Conservation (phyloP, 2,113 vertebrate genomes). For the Cichladusa arquata region DNA sequence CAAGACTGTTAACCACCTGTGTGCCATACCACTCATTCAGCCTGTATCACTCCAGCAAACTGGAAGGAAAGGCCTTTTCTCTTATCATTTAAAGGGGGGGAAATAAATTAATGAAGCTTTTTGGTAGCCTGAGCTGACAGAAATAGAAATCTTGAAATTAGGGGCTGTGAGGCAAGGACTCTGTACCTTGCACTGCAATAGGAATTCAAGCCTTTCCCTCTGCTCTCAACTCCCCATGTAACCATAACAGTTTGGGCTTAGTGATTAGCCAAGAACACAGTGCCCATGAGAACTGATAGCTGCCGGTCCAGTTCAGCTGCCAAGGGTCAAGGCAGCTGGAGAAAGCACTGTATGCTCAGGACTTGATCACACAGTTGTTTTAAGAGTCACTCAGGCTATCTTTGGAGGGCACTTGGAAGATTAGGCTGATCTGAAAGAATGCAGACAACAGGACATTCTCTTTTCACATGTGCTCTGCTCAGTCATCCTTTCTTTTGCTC, state of each 20-base stretch:
- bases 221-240: neutral
- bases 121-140: neutral
- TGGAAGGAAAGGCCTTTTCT: neutral
- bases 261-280: neutral
- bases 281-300: neutral
- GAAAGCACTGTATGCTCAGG: neutral
- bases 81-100: neutral
- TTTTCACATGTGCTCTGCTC: neutral
- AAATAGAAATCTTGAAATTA: neutral
- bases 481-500: neutral
- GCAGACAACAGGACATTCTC: neutral
- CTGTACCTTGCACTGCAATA: neutral
- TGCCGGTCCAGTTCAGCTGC: accelerated
- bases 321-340: neutral
- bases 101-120: neutral
- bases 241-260: neutral
- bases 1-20: neutral
- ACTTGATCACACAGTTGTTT: neutral
- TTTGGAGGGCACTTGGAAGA: neutral
- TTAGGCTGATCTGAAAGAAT: neutral
- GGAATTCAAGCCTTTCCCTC: neutral
- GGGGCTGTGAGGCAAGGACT: neutral
- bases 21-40: neutral
- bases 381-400: neutral
- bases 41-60: neutral